Percentiles rank a stretch among this genome's conserved stretches.
phyloP scores from a whole-genome alignment of 2,888 invertebrate genomes.

The Orchesella flavescens region DNA sequence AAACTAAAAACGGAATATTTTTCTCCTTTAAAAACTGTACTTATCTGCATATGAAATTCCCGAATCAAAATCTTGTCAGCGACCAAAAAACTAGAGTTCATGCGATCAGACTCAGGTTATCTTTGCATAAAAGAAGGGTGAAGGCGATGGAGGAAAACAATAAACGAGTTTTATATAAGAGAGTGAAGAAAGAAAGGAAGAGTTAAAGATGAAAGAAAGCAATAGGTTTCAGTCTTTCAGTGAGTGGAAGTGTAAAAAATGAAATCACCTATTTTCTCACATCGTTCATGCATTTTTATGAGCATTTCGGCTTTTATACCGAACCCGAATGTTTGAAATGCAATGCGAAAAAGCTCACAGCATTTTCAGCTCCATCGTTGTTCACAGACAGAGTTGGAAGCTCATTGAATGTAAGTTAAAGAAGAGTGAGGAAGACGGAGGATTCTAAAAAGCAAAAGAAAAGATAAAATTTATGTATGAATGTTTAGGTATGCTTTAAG shows the following conservation, averaged over 20 bases:
- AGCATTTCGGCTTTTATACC: neutral
- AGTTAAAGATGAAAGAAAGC: conserved; percentile 28
- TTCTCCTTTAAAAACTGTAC: too few species aligned
- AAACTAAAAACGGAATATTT: too few species aligned
- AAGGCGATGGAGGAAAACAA: conserved; percentile 32
- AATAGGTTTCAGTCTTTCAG: conserved; percentile 46
- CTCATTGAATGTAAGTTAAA: neutral
- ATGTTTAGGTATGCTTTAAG: neutral
- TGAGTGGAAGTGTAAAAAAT: conserved; percentile 36
- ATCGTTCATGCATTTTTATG: conserved; percentile 64
- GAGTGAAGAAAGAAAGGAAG: conserved; percentile 30
- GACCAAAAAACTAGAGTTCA: too few species aligned
- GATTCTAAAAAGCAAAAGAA: neutral
- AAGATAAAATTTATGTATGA: neutral
- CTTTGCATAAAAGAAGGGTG: conserved; percentile 36
- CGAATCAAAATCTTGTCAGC: too few species aligned
- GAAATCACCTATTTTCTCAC: conserved; percentile 59
- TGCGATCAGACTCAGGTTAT: too few species aligned
- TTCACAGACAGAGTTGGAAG: neutral
- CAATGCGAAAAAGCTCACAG: neutral
- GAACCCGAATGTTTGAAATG: too few species aligned
- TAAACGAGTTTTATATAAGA: conserved; percentile 32
- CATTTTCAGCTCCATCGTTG: neutral
- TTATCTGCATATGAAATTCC: too few species aligned
- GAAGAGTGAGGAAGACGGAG: neutral